Percentiles rank a stretch among this genome's conserved stretches.
These are phyloP conservation scores for Papilio polytes DNA, from an alignment of 1,140 invertebrate species.

Conservation along the genomic window DNA sequence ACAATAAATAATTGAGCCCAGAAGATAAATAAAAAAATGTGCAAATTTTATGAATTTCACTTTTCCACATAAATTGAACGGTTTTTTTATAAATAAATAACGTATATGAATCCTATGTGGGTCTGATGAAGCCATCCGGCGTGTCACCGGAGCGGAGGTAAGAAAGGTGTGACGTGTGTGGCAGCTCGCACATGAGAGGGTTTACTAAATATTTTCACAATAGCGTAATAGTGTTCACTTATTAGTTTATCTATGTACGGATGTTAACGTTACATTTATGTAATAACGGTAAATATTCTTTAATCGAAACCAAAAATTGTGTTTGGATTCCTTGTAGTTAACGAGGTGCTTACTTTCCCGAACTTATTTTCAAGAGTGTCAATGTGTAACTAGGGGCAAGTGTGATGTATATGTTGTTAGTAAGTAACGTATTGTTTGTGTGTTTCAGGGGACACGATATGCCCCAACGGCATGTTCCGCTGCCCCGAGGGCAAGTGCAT, in stretches of 20 bases:
- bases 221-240: neutral
- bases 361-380: neutral
- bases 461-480: slow-evolving; percentile 90
- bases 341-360: neutral
- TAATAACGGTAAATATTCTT: neutral
- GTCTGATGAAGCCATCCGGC: neutral
- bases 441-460: slow-evolving; percentile 82
- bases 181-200: neutral
- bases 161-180: slow-evolving; percentile 21
- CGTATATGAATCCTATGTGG: neutral
- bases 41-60: neutral
- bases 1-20: too few species aligned
- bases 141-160: neutral
- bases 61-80: neutral
- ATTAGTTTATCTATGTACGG: neutral
- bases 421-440: neutral
- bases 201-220: neutral
- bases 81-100: neutral
- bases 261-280: neutral
- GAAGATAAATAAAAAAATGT: neutral
- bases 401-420: neutral
- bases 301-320: neutral
- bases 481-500: slow-evolving; percentile 95
- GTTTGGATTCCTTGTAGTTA: neutral
- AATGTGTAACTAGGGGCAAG: neutral